phyloP scores from a whole-genome alignment of 1,140 invertebrate species.

The Drosophila mauritiana region DNA sequence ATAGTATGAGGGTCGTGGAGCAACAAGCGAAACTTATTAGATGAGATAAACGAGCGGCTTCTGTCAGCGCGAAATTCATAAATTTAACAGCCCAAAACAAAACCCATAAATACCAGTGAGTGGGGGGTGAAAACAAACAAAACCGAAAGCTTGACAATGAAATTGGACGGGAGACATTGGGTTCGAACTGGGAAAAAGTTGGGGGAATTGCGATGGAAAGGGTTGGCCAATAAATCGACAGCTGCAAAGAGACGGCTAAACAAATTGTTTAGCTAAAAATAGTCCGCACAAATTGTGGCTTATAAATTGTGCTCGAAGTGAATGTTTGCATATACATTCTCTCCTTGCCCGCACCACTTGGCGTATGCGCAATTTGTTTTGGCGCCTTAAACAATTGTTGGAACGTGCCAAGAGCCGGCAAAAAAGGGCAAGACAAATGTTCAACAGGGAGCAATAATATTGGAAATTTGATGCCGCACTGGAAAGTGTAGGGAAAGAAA shows the following conservation, averaged over 20 bases:
- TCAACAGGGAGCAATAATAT: slow-evolving; percentile 79
- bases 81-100: slow-evolving; percentile 47
- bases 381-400: slow-evolving; percentile 67
- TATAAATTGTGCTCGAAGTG: slow-evolving; percentile 49
- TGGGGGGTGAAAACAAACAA: slow-evolving; percentile 21
- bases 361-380: slow-evolving; percentile 67
- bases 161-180: slow-evolving; percentile 1
- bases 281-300: slow-evolving; percentile 62
- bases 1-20: slow-evolving; percentile 30
- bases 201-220: slow-evolving; percentile 9
- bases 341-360: slow-evolving; percentile 28
- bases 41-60: slow-evolving; percentile 49
- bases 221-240: slow-evolving; percentile 54
- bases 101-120: slow-evolving; percentile 35
- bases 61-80: slow-evolving; percentile 54
- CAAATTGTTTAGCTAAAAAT: slow-evolving; percentile 56
- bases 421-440: slow-evolving; percentile 62
- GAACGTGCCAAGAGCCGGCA: slow-evolving; percentile 59
- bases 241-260: slow-evolving; percentile 48
- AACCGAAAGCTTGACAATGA: slow-evolving; percentile 43
- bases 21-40: slow-evolving; percentile 68
- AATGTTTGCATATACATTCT: slow-evolving; percentile 42
- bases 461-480: slow-evolving; percentile 70
- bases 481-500: slow-evolving; percentile 31
- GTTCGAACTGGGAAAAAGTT: neutral